Conservation (phyloP, 2,888 invertebrate genomes). For the Drosophila buzzatii region DNA sequence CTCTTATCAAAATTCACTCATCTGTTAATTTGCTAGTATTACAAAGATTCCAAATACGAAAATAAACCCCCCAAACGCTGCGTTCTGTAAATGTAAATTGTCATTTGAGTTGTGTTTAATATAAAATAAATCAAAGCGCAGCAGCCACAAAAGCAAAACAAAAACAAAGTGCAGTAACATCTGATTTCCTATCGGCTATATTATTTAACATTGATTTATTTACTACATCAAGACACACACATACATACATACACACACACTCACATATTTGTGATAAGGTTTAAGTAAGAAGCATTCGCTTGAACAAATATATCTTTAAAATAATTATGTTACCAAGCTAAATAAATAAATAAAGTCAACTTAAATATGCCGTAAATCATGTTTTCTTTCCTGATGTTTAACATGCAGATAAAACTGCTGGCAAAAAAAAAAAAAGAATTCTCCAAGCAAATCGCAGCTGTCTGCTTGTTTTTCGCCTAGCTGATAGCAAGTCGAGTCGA, state of each 20-base stretch:
- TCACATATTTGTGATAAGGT: constrained; percentile 64
- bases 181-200: constrained; percentile 52
- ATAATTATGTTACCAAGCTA: constrained; percentile 66
- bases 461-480: constrained; percentile 4
- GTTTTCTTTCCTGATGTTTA: constrained; percentile 12
- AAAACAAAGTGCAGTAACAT: constrained; percentile 41
- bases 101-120: constrained; percentile 58
- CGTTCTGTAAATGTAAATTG: constrained; percentile 51
- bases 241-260: constrained; percentile 28
- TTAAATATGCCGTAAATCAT: constrained; percentile 26
- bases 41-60: constrained; percentile 32
- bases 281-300: constrained; percentile 65
- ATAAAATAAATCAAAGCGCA: constrained; percentile 55
- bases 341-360: constrained; percentile 54
- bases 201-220: constrained; percentile 58
- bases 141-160: constrained; percentile 48
- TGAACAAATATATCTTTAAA: constrained; percentile 71
- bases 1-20: constrained; percentile 45
- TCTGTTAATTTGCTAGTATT: constrained; percentile 49
- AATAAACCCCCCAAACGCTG: constrained; percentile 25
- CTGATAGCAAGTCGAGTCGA: constrained; percentile 19
- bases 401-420: constrained; percentile 30
- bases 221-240: constrained; percentile 11
- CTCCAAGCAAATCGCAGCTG: constrained; percentile 1
- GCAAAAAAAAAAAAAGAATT: neutral